phyloP scores from a whole-genome alignment of 2,888 invertebrate genomes.

The Crioceris asparagi region DNA sequence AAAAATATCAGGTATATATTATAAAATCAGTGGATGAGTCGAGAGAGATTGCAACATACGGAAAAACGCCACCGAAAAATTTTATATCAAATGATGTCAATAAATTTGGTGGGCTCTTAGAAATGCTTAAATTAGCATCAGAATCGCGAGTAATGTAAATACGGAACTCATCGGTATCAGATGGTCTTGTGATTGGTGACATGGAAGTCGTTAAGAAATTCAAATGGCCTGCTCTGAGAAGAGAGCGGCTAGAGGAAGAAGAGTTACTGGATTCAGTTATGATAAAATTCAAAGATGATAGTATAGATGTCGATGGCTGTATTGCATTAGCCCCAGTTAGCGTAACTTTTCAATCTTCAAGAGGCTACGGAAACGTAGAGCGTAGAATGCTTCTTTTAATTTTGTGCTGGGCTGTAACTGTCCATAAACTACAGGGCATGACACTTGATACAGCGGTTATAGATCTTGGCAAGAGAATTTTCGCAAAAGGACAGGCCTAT shows the following conservation, averaged over 20 bases:
- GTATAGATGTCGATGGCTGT: background rate
- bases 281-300: background rate
- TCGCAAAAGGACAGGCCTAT: background rate
- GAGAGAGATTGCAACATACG: no score
- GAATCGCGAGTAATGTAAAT: background rate
- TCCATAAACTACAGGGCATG: background rate
- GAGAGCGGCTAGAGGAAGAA: background rate
- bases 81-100: background rate
- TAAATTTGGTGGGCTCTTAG: background rate
- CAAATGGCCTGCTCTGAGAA: no score
- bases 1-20: background rate
- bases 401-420: no score
- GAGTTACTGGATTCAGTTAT: background rate
- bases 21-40: background rate
- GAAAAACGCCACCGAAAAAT: background rate
- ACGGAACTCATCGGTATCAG: background rate
- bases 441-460: background rate
- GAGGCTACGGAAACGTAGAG: background rate
- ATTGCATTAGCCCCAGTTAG: background rate
- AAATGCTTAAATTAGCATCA: no score
- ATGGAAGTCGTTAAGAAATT: no score
- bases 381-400: background rate
- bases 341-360: background rate
- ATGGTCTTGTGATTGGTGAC: background rate
- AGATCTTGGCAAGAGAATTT: background rate